Conservation (phyloP, 2,888 invertebrate genomes). For the Lithophane ornitopus region DNA sequence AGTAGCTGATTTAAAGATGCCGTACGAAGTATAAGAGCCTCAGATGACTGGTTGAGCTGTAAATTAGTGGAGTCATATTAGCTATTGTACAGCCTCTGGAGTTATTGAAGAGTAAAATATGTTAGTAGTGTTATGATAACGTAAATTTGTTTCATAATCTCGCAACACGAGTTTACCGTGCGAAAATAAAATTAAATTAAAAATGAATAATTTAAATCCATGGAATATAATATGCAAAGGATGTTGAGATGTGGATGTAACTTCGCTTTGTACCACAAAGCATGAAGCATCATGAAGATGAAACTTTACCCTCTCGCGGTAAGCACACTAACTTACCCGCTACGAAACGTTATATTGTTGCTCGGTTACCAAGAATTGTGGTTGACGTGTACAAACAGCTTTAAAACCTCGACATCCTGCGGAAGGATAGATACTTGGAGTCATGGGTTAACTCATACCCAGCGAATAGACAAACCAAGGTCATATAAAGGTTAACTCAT, state of each 20-base stretch:
- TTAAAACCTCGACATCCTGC: not conserved
- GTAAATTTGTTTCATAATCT: too few relatives aligned
- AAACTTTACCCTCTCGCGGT: constrained; percentile 13
- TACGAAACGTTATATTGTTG: constrained; percentile 26
- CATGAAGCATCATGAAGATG: not conserved
- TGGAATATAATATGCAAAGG: not conserved
- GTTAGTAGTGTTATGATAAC: too few relatives aligned
- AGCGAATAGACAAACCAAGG: not conserved
- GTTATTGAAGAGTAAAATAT: too few relatives aligned
- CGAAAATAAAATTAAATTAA: too few relatives aligned
- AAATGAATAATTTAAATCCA: too few relatives aligned
- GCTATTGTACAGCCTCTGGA: too few relatives aligned
- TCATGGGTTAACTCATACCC: constrained; percentile 3
- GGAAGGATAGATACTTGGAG: not conserved
- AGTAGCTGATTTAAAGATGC: too few relatives aligned
- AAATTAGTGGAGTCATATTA: too few relatives aligned
- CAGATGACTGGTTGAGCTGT: too few relatives aligned
- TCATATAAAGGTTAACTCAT: not conserved
- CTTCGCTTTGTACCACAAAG: not conserved
- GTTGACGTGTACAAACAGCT: not conserved
- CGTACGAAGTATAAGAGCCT: too few relatives aligned
- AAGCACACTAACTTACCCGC: not conserved
- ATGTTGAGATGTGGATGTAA: not conserved
- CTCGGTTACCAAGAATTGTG: not conserved
- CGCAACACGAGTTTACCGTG: too few relatives aligned